Conservation (phyloP, 1,140 invertebrate species). For the Aphidius gifuensis region DNA sequence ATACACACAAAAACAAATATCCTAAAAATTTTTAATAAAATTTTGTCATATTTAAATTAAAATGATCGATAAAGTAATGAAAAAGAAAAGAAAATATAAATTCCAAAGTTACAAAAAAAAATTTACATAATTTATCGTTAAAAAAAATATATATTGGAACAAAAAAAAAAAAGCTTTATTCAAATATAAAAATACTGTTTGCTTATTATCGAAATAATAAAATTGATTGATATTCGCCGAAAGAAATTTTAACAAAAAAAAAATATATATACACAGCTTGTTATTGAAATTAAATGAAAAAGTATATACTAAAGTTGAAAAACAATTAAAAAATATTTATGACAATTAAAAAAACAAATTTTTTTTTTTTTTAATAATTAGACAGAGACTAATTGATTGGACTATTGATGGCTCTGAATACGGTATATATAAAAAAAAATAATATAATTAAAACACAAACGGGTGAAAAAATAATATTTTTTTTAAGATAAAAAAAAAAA, state of each 20-base stretch:
- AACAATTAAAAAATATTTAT: not conserved
- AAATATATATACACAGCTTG: not conserved
- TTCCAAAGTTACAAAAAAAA: not conserved
- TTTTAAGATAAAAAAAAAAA: constrained; percentile 1
- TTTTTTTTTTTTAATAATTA: not conserved
- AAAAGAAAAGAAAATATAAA: not conserved
- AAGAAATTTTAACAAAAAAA: not conserved
- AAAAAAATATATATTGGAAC: constrained; percentile 1
- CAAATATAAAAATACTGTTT: constrained; percentile 6
- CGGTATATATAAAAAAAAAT: constrained; percentile 24
- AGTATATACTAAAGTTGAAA: not conserved
- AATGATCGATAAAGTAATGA: constrained; percentile 2
- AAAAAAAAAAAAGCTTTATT: constrained; percentile 5
- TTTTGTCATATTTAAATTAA: not conserved
- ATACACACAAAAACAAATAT: not conserved
- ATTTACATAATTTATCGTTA: not conserved
- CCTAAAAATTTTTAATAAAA: not conserved
- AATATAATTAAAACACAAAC: not conserved
- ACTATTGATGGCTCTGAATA: constrained; percentile 30
- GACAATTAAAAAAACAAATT: no score
- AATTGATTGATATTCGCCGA: not conserved
- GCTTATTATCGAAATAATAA: constrained; percentile 1
- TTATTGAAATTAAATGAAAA: not conserved
- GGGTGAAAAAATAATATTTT: constrained; percentile 11
- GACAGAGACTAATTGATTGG: constrained; percentile 7